These are phyloP conservation scores for Osmerus eperlanus DNA, from an alignment of 2,113 vertebrate species.

Conservation along the genomic window DNA sequence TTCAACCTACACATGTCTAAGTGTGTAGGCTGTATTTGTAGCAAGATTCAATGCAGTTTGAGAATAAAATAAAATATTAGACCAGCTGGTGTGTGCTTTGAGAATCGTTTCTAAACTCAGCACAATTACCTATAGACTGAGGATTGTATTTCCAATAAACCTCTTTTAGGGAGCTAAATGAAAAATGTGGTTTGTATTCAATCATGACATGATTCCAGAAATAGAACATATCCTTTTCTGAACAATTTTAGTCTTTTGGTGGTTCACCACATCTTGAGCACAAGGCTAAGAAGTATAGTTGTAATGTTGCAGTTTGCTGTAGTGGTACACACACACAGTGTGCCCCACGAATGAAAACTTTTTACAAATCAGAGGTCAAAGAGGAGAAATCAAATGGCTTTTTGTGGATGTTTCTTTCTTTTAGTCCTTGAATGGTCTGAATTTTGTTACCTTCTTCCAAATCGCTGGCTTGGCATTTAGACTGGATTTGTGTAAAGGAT, in stretches of 20 bases:
- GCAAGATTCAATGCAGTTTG: neutral
- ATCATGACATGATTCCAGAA: neutral
- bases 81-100: neutral
- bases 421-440: neutral
- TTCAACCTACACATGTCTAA: neutral
- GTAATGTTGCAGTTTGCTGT: too few relatives aligned
- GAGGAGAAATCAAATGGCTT: too few relatives aligned
- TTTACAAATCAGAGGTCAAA: too few relatives aligned
- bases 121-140: slow-evolving; percentile 10
- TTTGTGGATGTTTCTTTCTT: neutral
- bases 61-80: too few relatives aligned
- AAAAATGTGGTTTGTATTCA: neutral
- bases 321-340: too few relatives aligned
- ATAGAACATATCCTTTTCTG: neutral
- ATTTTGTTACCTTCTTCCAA: slow-evolving; percentile 15
- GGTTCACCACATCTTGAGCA: too few relatives aligned
- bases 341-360: too few relatives aligned
- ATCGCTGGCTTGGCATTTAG: slow-evolving; percentile 13
- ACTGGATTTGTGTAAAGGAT: slow-evolving; percentile 2
- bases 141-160: neutral
- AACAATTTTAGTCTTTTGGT: too few relatives aligned
- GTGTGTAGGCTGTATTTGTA: neutral
- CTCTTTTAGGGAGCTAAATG: too few relatives aligned
- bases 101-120: neutral
- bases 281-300: too few relatives aligned